Conservation (phyloP, 30 jellyfish, hydroid and myxozoan species). For the Aurelia aurita complex sp. Pacific region DNA sequence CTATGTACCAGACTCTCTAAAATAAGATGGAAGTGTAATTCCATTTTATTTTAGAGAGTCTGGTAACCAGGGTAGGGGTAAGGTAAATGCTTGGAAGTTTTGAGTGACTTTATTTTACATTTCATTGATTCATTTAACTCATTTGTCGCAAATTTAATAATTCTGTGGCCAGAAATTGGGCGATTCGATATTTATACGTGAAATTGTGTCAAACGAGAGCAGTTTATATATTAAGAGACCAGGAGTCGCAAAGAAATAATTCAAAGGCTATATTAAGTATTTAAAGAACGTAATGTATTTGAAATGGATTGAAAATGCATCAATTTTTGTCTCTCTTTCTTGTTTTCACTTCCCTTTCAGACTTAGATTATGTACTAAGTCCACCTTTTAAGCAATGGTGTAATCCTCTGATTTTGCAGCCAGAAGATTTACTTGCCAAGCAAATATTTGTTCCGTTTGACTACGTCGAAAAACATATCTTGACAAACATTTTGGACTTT, state of each 20-base stretch:
- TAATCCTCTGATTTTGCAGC: too few species aligned
- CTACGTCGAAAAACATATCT: too few species aligned
- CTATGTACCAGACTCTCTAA: too few species aligned
- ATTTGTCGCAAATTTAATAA: constrained; percentile 21
- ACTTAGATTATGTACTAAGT: too few species aligned
- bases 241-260: constrained; percentile 81
- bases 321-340: constrained; percentile 5
- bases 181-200: constrained; percentile 63
- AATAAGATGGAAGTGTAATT: too few species aligned
- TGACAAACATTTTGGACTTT: too few species aligned
- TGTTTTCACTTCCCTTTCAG: too few species aligned
- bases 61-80: too few species aligned
- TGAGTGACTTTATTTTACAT: constrained; percentile 4
- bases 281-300: constrained; percentile 82
- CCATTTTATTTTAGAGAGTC: too few species aligned
- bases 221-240: constrained; percentile 80
- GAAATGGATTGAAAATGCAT: constrained; percentile 70
- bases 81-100: background rate
- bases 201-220: constrained; percentile 75
- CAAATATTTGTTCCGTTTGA: too few species aligned
- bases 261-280: constrained; percentile 79
- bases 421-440: too few species aligned
- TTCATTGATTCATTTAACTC: constrained; percentile 31
- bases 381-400: too few species aligned
- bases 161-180: constrained; percentile 31